phyloP scores from a whole-genome alignment of 2,888 invertebrate genomes.

The Conchocele bisecta region DNA sequence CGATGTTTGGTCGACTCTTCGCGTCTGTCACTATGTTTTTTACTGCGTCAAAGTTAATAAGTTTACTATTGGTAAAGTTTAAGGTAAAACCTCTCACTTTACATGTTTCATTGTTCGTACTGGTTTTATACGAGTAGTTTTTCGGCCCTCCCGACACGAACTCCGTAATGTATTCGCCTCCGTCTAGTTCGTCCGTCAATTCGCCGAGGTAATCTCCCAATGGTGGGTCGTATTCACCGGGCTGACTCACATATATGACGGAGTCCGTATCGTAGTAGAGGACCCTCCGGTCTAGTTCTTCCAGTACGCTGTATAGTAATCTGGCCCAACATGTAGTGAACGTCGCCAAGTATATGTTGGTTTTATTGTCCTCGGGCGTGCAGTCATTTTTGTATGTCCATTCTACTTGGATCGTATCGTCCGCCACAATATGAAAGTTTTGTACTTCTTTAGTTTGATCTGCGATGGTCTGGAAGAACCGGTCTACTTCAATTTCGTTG shows the following conservation, averaged over 20 bases:
- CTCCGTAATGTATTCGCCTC: constrained; percentile 53
- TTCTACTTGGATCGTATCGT: constrained; percentile 39
- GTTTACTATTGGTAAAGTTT: constrained; percentile 46
- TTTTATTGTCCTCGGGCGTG: constrained; percentile 31
- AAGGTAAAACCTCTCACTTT: constrained; percentile 69
- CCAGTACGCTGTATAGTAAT: constrained; percentile 40
- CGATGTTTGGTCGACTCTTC: constrained; percentile 2
- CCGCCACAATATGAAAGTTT: constrained; percentile 20
- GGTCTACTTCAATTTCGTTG: constrained; percentile 24
- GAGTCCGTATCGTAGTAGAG: constrained; percentile 42
- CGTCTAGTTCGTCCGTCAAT: constrained; percentile 77
- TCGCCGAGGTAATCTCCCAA: constrained; percentile 76
- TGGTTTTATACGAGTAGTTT: constrained; percentile 72
- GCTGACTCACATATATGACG: constrained; percentile 13
- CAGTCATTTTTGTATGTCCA: constrained; percentile 39
- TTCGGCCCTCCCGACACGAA: constrained; percentile 78
- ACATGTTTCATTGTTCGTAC: constrained; percentile 43
- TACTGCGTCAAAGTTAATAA: constrained; percentile 34
- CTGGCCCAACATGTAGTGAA: constrained; percentile 47
- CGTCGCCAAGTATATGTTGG: constrained; percentile 41
- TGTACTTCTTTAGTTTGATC: constrained; percentile 22
- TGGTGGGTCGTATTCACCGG: constrained; percentile 50
- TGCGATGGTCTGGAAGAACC: constrained; percentile 29
- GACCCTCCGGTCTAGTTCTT: constrained; percentile 20
- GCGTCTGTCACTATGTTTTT: constrained; percentile 24